Evolutionary conservation across 2,797 vertebrate species (phyloP).

Genomic region (Cossypha caffra): DNA sequence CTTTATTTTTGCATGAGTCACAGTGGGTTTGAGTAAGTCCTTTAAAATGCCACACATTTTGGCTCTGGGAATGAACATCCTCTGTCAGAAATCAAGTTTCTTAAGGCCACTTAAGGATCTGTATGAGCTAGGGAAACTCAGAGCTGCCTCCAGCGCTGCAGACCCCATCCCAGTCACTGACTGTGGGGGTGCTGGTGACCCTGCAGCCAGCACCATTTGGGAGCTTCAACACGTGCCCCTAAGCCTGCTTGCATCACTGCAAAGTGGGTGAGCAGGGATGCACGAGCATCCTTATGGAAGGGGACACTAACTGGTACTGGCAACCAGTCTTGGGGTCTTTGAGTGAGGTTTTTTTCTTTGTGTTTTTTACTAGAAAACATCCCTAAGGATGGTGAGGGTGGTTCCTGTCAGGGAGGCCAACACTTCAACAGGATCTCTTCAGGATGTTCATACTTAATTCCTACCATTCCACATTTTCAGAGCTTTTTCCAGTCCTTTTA

Average conservation of each 20-base stretch:
- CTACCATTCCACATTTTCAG: background rate
- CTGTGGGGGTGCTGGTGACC: background rate
- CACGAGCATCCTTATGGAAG: accelerated
- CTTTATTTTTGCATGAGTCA: conserved; percentile 60
- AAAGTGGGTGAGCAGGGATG: background rate
- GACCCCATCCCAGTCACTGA: background rate
- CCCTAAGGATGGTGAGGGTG: background rate
- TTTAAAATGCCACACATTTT: conserved; percentile 26
- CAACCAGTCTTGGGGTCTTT: background rate
- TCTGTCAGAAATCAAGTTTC: background rate
- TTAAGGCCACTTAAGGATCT: background rate
- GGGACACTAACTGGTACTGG: background rate
- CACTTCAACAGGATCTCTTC: conserved; percentile 24
- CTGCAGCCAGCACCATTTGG: accelerated
- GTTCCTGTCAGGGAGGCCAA: conserved; percentile 1
- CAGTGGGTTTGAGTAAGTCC: conserved; percentile 11
- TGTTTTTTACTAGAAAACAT: background rate
- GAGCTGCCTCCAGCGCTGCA: background rate
- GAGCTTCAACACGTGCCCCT: accelerated
- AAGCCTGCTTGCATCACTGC: background rate
- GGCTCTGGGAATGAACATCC: background rate
- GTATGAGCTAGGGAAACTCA: background rate
- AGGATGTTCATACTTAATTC: conserved; percentile 42
- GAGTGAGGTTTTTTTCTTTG: background rate
- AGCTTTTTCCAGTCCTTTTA: conserved; percentile 25